Evolutionary conservation across 2,888 invertebrate genomes (phyloP).

Genomic region (Podabrus alpinus): DNA sequence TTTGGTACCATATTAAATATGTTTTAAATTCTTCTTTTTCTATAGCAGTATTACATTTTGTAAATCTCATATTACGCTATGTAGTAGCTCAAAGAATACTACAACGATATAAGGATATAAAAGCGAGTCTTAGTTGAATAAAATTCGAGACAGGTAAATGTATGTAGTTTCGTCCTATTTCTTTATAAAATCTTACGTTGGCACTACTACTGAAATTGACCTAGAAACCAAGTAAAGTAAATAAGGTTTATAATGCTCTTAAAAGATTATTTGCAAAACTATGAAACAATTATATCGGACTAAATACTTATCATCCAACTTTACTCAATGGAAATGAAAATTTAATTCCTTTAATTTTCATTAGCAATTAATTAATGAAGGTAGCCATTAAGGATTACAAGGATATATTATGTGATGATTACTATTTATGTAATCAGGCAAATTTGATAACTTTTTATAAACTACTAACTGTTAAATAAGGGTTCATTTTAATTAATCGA

Average conservation of each 20-base stretch:
- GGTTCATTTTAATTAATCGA: background rate
- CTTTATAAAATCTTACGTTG: constrained; percentile 6
- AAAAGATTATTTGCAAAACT: background rate
- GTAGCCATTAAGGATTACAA: background rate
- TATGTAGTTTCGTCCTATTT: constrained; percentile 10
- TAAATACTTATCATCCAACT: background rate
- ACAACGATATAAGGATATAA: background rate
- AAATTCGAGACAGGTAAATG: constrained; percentile 1
- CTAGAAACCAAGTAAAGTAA: constrained; percentile 4
- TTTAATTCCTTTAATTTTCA: background rate
- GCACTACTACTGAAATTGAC: constrained; percentile 9
- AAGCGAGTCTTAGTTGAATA: background rate
- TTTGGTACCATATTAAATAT: background rate
- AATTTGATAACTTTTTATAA: too few species aligned
- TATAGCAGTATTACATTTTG: background rate
- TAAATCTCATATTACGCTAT: background rate
- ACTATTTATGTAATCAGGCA: too few species aligned
- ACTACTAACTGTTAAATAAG: background rate
- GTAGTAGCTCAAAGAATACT: background rate
- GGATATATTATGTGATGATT: background rate
- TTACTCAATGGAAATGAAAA: background rate
- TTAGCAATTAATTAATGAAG: background rate
- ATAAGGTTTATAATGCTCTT: background rate
- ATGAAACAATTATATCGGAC: background rate
- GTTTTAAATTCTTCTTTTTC: background rate